Base-by-base conservation (phyloP, 2,888 invertebrate species). In the Papilio protenor region DNA sequence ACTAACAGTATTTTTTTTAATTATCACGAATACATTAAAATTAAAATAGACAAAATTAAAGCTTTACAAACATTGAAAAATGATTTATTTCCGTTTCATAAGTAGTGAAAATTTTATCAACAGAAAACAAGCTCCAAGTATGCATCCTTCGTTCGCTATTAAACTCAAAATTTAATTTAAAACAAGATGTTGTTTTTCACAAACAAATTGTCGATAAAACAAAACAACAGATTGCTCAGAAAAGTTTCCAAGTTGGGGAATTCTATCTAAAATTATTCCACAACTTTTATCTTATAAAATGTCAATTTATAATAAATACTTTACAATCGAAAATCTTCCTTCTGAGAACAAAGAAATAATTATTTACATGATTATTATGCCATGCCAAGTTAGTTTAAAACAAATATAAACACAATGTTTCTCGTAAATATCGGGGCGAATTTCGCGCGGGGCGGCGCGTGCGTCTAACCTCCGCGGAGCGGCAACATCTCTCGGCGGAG, bases 201-300 rank as follows among this genome's bases (percentile, higher is more conserved):
- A 69, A 69, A 69, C 66, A 72, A 72, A 55, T 55, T 55, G 55
- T 72, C 55, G 55, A 55, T 72, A 72, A 55, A 23, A 72, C 72
- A 72, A 55, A 52, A 72, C 72, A 55, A 72, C 72, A 72, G 55
- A 72, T 72, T 72, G 72, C 52, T 52, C 18, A 55, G 12, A 33
- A 33, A 72, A 72, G 33, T 72, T 72, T 33, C 16, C 52, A 72
- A 72, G 52, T 55, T 72, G 33, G n/a, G n/a, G 40, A 72, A 40
- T 33, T 72, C 72, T 52, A 55, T 55, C n/a, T 45, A n/a, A 33
- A 72, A 72, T 72, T 72, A 55, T 55, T 72, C 33, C 55, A 55
- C n/a, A 72, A 72, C 55, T 72, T 72, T 72, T 52, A 72, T 72
- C 72, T 72, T 16, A 55, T 55, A 40, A 72, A 33, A 33, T 33